Base-by-base conservation (phyloP, 92 coral and sea anemone species). In the Epizoanthus ramosus region DNA sequence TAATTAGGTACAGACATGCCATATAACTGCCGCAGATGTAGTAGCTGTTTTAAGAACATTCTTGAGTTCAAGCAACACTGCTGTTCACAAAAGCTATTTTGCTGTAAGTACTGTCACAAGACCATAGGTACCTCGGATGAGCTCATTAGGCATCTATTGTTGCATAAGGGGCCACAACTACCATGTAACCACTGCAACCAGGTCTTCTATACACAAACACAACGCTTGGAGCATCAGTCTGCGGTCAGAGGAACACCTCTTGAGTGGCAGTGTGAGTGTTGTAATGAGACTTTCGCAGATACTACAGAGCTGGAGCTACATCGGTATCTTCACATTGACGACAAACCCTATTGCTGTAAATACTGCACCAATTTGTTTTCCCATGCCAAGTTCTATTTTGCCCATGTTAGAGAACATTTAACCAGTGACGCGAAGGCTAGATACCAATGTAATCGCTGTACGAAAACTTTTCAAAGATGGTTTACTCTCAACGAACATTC, bases 351-450 rank as follows among this genome's bases (percentile, higher is more conserved):
- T 64, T 64, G 15, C 33, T 64, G 69, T 19, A 35, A 35, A 64
- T 19, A 64, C 39, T 64, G 69, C 35, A 23, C 35, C 28, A 35
- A 64, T 2, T 16, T 64, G 17, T 64, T 64, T 64, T 28, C 69
- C n/a, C 6, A 2, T 25, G 16, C n/a, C 14, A 15, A 64, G 69
- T 17, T 23, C 39, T 64, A 64, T 64, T 8, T 64, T 4, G 3
- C 69, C 17, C 69, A 64, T 64, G 16, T 64, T 15, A 64, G 69
- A 64, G 69, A 16, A 13, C 69, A 64, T 64, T 64, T 64, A 16
- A 35, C 69, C 16, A 19, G 13, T 24, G 4, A 64, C 13, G 35
- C 2, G 41, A 64, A 9, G n/a, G 13, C 17, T 2, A 4, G 5
- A 23, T 64, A 23, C 69, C 23, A 64, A 19, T 64, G 69, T 35